Conservation (phyloP, 2,888 invertebrate genomes). For the Shargacucullia verbasci region DNA sequence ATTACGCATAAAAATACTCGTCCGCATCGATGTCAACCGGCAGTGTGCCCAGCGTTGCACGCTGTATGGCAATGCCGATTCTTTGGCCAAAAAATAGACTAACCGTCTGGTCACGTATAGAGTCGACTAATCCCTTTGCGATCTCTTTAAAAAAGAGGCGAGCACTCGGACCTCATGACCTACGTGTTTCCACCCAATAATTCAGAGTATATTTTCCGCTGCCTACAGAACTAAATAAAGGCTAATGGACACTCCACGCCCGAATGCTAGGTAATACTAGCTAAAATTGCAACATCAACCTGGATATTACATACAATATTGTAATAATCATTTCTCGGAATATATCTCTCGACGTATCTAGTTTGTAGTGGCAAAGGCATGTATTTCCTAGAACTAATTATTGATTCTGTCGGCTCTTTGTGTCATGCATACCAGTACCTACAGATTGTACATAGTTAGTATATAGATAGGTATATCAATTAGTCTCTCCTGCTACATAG, state of each 20-base stretch:
- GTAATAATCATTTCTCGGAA: conserved; percentile 20
- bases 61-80: no score
- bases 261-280: conserved; percentile 12
- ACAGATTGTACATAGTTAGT: not conserved
- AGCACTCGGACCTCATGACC: no score
- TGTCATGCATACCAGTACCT: not conserved
- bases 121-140: no score
- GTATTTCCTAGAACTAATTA: conserved; percentile 3
- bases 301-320: conserved; percentile 1
- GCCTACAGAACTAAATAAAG: conserved; percentile 16
- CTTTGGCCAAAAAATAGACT: no score
- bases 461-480: no score
- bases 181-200: no score
- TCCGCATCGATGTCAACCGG: no score
- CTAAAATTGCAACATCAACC: conserved; percentile 19
- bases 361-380: conserved; percentile 19
- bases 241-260: conserved; percentile 14
- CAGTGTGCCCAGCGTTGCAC: no score
- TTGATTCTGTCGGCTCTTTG: conserved; percentile 5
- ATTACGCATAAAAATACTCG: no score
- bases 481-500: conserved; percentile 2
- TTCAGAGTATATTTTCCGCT: not conserved
- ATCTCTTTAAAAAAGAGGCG: no score
- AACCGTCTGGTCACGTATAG: no score
- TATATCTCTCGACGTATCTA: conserved; percentile 27